Evolutionary conservation across 2,797 vertebrate genomes (phyloP).

Genomic region (Hippopotamyrus pictus): DNA sequence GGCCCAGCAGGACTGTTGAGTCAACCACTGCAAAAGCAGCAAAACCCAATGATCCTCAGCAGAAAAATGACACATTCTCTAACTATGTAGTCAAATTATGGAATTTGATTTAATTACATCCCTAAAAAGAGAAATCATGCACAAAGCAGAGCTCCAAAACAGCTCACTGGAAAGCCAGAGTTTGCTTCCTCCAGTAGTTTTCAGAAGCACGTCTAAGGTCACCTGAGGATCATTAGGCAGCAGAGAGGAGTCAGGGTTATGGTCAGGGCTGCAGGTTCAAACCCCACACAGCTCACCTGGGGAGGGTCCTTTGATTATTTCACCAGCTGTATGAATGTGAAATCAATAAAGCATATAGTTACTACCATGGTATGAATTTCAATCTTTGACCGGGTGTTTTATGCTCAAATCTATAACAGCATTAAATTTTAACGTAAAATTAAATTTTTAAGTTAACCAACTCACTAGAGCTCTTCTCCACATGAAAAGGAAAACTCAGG

Average conservation of each 20-base stretch:
- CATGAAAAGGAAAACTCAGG: not conserved
- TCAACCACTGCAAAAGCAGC: conserved; percentile 12
- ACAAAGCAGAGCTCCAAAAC: not conserved
- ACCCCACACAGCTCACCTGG: not conserved
- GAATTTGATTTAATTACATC: conserved; percentile 16
- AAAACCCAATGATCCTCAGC: not conserved
- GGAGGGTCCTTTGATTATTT: not conserved
- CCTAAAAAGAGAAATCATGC: conserved; percentile 4
- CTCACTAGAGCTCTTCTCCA: not conserved
- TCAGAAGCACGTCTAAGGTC: not conserved
- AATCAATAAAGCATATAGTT: not conserved
- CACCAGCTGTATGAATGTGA: not conserved
- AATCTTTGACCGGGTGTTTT: not conserved
- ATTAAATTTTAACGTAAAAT: not conserved
- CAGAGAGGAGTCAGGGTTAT: not conserved
- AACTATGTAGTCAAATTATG: conserved; percentile 27
- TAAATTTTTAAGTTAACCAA: not conserved
- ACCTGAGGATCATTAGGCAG: not conserved
- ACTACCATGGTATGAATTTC: not conserved
- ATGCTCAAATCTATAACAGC: conserved; percentile 3
- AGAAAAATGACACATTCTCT: conserved; percentile 12
- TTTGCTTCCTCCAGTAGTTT: not conserved
- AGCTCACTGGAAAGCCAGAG: not conserved
- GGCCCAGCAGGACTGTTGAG: not conserved
- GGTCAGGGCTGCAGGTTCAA: not conserved